phyloP scores from a whole-genome alignment of 2,888 invertebrate species.

The Melipona beecheii region DNA sequence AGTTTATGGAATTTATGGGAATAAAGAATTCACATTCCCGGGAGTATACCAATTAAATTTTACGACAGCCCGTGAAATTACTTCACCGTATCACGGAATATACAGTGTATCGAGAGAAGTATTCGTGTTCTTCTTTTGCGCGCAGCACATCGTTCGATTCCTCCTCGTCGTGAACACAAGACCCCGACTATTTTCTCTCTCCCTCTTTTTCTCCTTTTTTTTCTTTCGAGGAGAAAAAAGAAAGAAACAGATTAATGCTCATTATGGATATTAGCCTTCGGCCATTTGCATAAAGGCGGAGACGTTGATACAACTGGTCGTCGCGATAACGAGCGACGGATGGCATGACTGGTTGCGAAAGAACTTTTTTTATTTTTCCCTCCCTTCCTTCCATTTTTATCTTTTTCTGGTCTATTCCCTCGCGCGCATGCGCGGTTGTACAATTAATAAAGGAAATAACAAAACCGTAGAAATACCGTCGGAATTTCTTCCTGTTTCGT shows the following conservation, averaged over 20 bases:
- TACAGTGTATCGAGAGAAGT: slow-evolving; percentile 19
- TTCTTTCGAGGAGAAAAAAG: slow-evolving; percentile 21
- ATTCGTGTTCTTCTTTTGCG: slow-evolving; percentile 10
- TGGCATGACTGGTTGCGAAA: slow-evolving; percentile 55
- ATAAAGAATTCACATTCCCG: slow-evolving; percentile 21
- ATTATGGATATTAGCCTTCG: slow-evolving; percentile 79
- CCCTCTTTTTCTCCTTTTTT: too few relatives aligned
- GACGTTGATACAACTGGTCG: slow-evolving; percentile 77
- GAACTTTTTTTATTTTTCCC: slow-evolving; percentile 49
- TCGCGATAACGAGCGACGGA: slow-evolving; percentile 74
- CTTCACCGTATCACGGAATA: slow-evolving; percentile 4
- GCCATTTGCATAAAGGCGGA: slow-evolving; percentile 80
- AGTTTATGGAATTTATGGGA: slow-evolving; percentile 10
- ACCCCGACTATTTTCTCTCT: slow-evolving; percentile 14
- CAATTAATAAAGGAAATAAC: not conserved
- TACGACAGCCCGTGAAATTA: slow-evolving; percentile 34
- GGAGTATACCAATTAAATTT: slow-evolving; percentile 42
- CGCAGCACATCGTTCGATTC: slow-evolving; percentile 9
- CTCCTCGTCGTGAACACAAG: slow-evolving; percentile 22
- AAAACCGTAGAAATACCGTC: not conserved
- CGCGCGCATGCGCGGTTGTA: not conserved
- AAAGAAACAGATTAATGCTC: slow-evolving; percentile 76
- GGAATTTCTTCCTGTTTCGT: slow-evolving; percentile 1
- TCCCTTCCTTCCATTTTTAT: slow-evolving; percentile 12
- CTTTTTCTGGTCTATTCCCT: not conserved